Evolutionary conservation across 2,888 invertebrate genomes (phyloP).

Genomic region (Steinernema carpocapsae): DNA sequence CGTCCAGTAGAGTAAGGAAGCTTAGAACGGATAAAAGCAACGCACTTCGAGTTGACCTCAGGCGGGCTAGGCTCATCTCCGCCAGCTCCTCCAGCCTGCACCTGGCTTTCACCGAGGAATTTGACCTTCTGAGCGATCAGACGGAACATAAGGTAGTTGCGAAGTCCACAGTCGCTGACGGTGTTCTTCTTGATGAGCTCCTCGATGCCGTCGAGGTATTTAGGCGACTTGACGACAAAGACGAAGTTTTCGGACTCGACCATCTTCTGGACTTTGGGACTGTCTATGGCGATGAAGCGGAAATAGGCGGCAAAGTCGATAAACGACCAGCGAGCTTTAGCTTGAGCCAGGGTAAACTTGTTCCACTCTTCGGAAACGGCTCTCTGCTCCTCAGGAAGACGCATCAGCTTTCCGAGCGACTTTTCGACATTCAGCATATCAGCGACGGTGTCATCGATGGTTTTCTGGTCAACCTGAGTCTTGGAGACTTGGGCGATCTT

Average conservation of each 20-base stretch:
- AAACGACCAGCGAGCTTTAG: slow-evolving; percentile 20
- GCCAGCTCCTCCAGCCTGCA: not conserved
- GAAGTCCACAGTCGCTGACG: slow-evolving; percentile 11
- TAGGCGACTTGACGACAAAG: slow-evolving; percentile 19
- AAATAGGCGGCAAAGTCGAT: slow-evolving; percentile 29
- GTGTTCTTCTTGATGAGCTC: slow-evolving; percentile 18
- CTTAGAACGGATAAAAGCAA: not conserved
- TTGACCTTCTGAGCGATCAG: slow-evolving; percentile 27
- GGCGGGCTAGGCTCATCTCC: not conserved
- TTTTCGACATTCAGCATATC: slow-evolving; percentile 15
- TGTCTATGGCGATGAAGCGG: slow-evolving; percentile 31
- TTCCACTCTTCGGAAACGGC: slow-evolving; percentile 27
- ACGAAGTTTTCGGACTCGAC: not conserved
- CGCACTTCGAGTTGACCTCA: slow-evolving; percentile 1
- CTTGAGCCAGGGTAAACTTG: slow-evolving; percentile 15
- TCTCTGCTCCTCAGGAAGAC: slow-evolving; percentile 25
- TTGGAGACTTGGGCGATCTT: slow-evolving; percentile 27
- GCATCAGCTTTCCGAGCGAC: slow-evolving; percentile 25
- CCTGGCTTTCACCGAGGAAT: slow-evolving; percentile 23
- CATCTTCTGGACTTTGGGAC: slow-evolving; percentile 23
- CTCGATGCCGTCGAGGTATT: slow-evolving; percentile 31
- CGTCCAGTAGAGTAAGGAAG: slow-evolving; percentile 19
- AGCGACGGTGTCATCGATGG: slow-evolving; percentile 22
- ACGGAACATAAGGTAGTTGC: slow-evolving; percentile 31
- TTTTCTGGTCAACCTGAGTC: slow-evolving; percentile 4